Conservation (phyloP, 2,888 invertebrate genomes). For the Diarsia dahlii region DNA sequence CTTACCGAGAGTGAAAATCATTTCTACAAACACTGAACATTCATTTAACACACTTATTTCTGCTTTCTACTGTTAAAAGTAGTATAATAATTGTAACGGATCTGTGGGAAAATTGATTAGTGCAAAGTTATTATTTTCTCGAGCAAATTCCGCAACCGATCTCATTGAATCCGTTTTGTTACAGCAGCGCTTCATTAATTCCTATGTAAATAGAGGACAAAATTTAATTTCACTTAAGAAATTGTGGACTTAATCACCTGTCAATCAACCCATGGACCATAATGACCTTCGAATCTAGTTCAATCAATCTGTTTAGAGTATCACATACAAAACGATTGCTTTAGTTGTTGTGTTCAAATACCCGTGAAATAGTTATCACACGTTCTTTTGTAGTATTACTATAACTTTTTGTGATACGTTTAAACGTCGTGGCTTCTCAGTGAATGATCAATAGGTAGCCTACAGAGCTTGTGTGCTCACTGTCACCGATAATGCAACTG, state of each 20-base stretch:
- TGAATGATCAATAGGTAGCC: slow-evolving; percentile 36
- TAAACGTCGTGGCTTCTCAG: slow-evolving; percentile 35
- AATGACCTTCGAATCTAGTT: slow-evolving; percentile 57
- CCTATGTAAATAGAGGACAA: slow-evolving; percentile 54
- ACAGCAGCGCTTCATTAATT: slow-evolving; percentile 56
- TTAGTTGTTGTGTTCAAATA: slow-evolving; percentile 50
- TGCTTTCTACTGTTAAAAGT: slow-evolving; percentile 78
- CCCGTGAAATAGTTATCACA: slow-evolving; percentile 65
- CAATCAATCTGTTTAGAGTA: slow-evolving; percentile 53
- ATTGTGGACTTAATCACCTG: slow-evolving; percentile 58
- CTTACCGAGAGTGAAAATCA: slow-evolving; percentile 80
- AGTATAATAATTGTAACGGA: slow-evolving; percentile 65
- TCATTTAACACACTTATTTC: slow-evolving; percentile 80
- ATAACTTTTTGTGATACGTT: slow-evolving; percentile 44
- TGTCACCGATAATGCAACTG: slow-evolving; percentile 26
- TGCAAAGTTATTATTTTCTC: slow-evolving; percentile 60
- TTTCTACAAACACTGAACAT: slow-evolving; percentile 76
- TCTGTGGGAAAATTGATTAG: slow-evolving; percentile 65
- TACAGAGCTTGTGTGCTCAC: slow-evolving; percentile 20
- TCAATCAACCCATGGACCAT: slow-evolving; percentile 55
- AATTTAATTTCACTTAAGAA: slow-evolving; percentile 57
- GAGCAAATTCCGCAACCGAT: slow-evolving; percentile 48
- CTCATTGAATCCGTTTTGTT: slow-evolving; percentile 52
- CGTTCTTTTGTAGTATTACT: slow-evolving; percentile 58
- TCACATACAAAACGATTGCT: slow-evolving; percentile 50